Evolutionary conservation across 2,797 vertebrate species (phyloP).

Genomic region (Scleropages formosus): DNA sequence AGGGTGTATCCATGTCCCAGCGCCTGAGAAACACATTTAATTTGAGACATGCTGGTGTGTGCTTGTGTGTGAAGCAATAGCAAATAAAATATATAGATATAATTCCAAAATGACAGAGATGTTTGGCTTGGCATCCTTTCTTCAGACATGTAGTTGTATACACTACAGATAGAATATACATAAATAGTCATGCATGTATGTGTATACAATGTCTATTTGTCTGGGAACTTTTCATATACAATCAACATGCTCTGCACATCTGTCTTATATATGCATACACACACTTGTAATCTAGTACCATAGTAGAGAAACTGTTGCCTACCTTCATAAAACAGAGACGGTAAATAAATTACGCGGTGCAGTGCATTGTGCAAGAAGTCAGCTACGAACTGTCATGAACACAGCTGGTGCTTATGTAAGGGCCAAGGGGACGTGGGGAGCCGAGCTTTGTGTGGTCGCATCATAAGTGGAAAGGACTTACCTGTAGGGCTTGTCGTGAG

Average conservation of each 20-base stretch:
- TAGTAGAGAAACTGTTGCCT: too few relatives aligned
- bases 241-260: too few relatives aligned
- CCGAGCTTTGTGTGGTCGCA: background rate
- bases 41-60: background rate
- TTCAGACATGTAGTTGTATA: too few relatives aligned
- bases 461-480: constrained; percentile 45
- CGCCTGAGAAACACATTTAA: background rate
- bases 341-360: background rate
- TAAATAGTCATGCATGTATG: too few relatives aligned
- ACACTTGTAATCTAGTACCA: too few relatives aligned
- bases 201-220: too few relatives aligned
- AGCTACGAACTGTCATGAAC: background rate
- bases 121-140: too few relatives aligned
- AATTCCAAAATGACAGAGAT: too few relatives aligned
- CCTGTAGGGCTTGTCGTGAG: constrained; percentile 86
- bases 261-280: too few relatives aligned
- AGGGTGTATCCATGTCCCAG: background rate
- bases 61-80: background rate
- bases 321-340: background rate
- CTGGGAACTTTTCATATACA: too few relatives aligned
- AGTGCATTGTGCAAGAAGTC: background rate
- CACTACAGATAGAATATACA: too few relatives aligned
- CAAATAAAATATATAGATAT: too few relatives aligned
- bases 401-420: background rate
- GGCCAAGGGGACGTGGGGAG: background rate